These are phyloP conservation scores for Columba janthina DNA, from an alignment of 2,113 vertebrate species.

Conservation along the genomic window DNA sequence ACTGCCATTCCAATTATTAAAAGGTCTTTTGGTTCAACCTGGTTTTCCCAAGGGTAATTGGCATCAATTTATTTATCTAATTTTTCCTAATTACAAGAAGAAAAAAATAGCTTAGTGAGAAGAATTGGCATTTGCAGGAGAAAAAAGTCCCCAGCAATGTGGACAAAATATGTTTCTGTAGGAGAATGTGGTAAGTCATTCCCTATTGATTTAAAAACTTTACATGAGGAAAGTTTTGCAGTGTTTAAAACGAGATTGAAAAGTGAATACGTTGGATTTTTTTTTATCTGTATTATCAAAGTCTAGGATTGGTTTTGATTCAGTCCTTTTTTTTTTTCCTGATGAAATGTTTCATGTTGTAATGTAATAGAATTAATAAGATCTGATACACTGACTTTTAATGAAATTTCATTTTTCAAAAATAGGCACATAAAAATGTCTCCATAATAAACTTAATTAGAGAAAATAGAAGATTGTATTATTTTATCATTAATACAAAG, in stretches of 20 bases:
- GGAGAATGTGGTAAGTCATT: slow-evolving; percentile 29
- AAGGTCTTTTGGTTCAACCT: slow-evolving; percentile 57
- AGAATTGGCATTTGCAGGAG: slow-evolving; percentile 11
- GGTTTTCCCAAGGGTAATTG: slow-evolving; percentile 48
- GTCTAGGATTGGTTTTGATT: slow-evolving; percentile 68
- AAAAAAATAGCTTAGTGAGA: slow-evolving; percentile 30
- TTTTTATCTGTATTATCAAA: slow-evolving; percentile 70
- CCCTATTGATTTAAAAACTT: slow-evolving; percentile 62
- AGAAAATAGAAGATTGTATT: slow-evolving; percentile 79
- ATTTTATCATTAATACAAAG: slow-evolving; percentile 78
- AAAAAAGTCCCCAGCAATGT: background rate
- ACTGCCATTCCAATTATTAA: slow-evolving; percentile 56
- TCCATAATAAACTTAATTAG: slow-evolving; percentile 82
- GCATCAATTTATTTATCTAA: slow-evolving; percentile 63
- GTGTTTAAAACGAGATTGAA: slow-evolving; percentile 60
- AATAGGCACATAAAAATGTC: slow-evolving; percentile 77
- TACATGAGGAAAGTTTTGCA: slow-evolving; percentile 41
- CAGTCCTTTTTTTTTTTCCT: slow-evolving; percentile 46
- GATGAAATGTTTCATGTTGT: slow-evolving; percentile 74
- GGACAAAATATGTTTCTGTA: slow-evolving; percentile 27
- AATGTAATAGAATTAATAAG: slow-evolving; percentile 78
- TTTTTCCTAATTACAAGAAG: slow-evolving; percentile 64
- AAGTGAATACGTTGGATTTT: slow-evolving; percentile 47
- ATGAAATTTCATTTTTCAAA: slow-evolving; percentile 80
- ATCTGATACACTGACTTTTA: slow-evolving; percentile 79